Conservation (phyloP, 2,113 vertebrate species). For the Irena cyanogastra region DNA sequence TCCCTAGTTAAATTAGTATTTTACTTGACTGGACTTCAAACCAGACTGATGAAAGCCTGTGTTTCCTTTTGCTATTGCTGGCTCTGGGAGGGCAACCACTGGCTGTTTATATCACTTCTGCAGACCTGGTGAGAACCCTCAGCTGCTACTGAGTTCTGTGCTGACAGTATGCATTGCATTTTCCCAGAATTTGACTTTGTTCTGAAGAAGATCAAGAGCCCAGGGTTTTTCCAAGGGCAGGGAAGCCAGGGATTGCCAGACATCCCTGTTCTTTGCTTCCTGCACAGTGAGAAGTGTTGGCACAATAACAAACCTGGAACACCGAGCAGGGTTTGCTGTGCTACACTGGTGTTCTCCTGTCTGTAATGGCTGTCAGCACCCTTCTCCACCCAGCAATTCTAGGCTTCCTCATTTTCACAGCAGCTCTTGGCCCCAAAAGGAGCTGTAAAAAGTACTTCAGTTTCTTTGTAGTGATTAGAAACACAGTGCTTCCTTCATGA, state of each 20-base stretch:
- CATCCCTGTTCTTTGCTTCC: neutral
- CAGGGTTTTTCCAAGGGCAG: neutral
- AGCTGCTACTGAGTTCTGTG: neutral
- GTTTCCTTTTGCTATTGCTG: neutral
- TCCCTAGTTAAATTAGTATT: neutral
- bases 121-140: neutral
- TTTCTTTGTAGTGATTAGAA: neutral
- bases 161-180: neutral
- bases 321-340: neutral
- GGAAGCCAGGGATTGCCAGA: neutral
- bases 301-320: neutral
- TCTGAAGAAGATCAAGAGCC: neutral
- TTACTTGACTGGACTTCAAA: neutral
- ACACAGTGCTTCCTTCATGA: neutral
- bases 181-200: neutral
- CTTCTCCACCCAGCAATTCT: neutral
- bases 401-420: neutral
- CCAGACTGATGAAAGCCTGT: neutral
- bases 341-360: neutral
- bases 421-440: neutral
- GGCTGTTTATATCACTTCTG: neutral
- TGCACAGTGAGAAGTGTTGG: neutral
- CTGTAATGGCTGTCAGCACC: neutral
- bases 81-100: neutral
- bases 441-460: neutral